phyloP scores from a whole-genome alignment of 2,888 invertebrate species.

The Notodonta ziczac region DNA sequence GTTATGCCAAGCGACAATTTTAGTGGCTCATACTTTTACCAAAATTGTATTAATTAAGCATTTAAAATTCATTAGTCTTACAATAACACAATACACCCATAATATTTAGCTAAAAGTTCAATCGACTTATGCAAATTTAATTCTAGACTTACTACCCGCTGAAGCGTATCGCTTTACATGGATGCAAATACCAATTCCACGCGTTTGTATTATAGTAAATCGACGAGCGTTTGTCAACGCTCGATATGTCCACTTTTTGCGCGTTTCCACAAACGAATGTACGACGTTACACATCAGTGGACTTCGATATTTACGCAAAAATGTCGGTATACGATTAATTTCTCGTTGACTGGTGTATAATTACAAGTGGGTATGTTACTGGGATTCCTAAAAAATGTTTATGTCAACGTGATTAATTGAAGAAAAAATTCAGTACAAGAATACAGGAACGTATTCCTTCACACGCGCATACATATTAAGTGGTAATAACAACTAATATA shows the following conservation, averaged over 20 bases:
- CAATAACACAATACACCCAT: neutral
- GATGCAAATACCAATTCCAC: constrained; percentile 13
- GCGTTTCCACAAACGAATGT: constrained; percentile 24
- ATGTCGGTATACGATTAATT: constrained; percentile 36
- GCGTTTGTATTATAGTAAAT: constrained; percentile 31
- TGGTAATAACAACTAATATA: too few species aligned
- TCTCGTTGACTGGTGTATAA: neutral
- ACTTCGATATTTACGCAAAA: constrained; percentile 31
- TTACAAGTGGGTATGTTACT: neutral
- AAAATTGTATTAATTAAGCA: too few species aligned
- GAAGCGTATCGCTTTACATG: constrained; percentile 20
- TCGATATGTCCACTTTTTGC: constrained; percentile 33
- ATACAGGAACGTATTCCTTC: too few species aligned
- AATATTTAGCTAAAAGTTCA: neutral
- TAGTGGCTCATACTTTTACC: too few species aligned
- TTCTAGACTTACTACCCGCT: constrained; percentile 17
- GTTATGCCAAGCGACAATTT: too few species aligned
- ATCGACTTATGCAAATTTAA: neutral
- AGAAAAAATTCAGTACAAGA: too few species aligned
- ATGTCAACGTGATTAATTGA: neutral
- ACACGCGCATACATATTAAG: too few species aligned
- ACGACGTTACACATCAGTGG: constrained; percentile 34
- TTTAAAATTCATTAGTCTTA: too few species aligned
- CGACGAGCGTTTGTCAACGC: constrained; percentile 34
- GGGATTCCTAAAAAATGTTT: neutral